Conservation (phyloP, 1,140 invertebrate species). For the Pseudobourletiella spinata region DNA sequence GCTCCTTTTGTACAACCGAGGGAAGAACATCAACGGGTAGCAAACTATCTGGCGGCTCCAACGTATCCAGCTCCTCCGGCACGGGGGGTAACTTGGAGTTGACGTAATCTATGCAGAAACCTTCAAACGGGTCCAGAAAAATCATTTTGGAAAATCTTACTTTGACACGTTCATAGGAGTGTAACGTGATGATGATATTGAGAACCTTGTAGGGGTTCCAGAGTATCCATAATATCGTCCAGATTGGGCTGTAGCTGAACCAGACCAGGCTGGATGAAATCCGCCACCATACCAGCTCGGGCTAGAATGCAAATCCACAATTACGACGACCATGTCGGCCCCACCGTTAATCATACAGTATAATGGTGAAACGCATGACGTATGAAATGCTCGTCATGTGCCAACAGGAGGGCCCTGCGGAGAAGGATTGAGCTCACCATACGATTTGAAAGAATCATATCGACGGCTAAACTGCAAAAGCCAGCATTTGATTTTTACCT, state of each 20-base stretch:
- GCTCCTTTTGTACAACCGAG: background rate
- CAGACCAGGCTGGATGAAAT: conserved; percentile 96
- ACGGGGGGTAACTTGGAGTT: conserved; percentile 48
- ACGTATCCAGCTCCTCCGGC: conserved; percentile 49
- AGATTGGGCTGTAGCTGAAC: conserved; percentile 92
- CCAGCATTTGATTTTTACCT: too few relatives aligned
- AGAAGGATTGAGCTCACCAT: too few relatives aligned
- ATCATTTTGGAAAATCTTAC: too few relatives aligned
- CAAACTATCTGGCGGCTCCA: conserved; percentile 11
- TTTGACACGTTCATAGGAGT: too few relatives aligned
- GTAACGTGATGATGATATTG: background rate
- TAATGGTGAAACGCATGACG: too few relatives aligned
- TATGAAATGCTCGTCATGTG: too few relatives aligned
- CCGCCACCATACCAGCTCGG: conserved; percentile 61
- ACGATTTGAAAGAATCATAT: too few relatives aligned
- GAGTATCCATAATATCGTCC: conserved; percentile 89
- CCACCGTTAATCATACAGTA: too few relatives aligned
- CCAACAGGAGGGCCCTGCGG: too few relatives aligned
- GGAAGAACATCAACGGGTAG: conserved; percentile 14
- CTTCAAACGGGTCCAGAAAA: too few relatives aligned
- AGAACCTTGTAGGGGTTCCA: conserved; percentile 62
- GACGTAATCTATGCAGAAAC: conserved; percentile 29
- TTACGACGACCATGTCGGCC: too few relatives aligned
- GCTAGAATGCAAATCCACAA: conserved; percentile 44
- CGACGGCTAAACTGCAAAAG: too few relatives aligned